Conservation (phyloP, 2,888 invertebrate genomes). For the Hydriomena furcata region DNA sequence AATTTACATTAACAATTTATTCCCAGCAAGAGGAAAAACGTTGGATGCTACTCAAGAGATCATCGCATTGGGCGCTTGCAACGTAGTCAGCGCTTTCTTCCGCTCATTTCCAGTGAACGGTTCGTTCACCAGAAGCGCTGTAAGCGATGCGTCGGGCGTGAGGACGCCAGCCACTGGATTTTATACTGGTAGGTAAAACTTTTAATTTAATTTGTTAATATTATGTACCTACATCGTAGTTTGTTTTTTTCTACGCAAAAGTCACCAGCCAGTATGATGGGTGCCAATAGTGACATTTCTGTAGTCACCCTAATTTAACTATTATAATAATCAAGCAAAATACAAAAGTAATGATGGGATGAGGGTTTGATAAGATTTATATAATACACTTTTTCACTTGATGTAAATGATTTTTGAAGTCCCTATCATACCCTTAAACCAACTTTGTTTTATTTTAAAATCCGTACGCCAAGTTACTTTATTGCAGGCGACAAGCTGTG, state of each 20-base stretch:
- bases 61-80: constrained; percentile 89
- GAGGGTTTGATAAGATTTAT: no score
- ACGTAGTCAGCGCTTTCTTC: constrained; percentile 89
- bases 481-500: no score
- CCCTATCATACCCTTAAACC: no score
- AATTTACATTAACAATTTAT: constrained; percentile 25
- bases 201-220: background rate
- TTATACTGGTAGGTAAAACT: constrained; percentile 84
- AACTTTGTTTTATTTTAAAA: no score
- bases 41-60: constrained; percentile 93
- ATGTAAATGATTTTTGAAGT: background rate
- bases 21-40: constrained; percentile 86
- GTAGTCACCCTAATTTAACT: no score
- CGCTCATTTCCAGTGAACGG: constrained; percentile 91
- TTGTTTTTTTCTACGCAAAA: background rate
- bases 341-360: no score
- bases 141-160: constrained; percentile 91
- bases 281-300: constrained; percentile 1
- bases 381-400: no score
- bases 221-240: background rate
- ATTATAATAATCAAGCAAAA: no score
- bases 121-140: constrained; percentile 89
- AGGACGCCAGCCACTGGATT: constrained; percentile 89
- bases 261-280: background rate
- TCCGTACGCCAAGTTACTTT: no score